These are phyloP conservation scores for Neolamprologus longior DNA, from an alignment of 2,113 vertebrate genomes.

Conservation along the genomic window DNA sequence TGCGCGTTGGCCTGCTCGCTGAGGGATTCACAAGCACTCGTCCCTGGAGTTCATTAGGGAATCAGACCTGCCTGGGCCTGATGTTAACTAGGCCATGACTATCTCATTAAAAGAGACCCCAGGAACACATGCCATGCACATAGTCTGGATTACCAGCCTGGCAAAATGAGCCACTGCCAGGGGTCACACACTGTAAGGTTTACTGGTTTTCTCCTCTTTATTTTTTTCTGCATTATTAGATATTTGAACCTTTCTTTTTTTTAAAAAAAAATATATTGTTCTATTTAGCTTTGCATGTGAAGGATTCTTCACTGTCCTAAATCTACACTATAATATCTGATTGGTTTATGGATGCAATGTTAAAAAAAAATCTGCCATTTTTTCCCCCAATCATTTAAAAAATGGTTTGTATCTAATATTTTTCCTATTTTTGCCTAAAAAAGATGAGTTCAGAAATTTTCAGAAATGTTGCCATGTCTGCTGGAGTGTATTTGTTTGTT, in stretches of 20 bases:
- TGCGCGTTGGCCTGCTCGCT: not conserved
- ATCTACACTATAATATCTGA: not conserved
- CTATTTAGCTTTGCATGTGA: not conserved
- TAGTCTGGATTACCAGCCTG: not conserved
- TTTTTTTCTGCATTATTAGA: not conserved
- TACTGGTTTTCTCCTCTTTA: not conserved
- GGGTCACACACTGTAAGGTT: accelerated
- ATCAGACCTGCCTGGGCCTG: slow-evolving; percentile 6
- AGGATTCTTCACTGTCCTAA: not conserved
- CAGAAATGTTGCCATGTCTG: not conserved
- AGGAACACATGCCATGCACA: not conserved
- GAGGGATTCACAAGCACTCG: not conserved
- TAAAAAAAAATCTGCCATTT: not conserved
- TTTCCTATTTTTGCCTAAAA: not conserved
- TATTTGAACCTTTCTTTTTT: not conserved
- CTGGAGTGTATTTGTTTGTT: not conserved
- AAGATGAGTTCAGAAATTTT: not conserved
- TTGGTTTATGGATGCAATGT: not conserved
- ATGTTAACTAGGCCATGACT: not conserved
- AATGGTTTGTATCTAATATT: not conserved
- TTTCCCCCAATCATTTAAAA: accelerated
- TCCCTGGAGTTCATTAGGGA: not conserved
- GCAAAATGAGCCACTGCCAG: not conserved
- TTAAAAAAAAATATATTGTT: no score
- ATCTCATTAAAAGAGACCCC: not conserved